Evolutionary conservation across 2,888 invertebrate genomes (phyloP).

Genomic region (Melinaea menophilus): DNA sequence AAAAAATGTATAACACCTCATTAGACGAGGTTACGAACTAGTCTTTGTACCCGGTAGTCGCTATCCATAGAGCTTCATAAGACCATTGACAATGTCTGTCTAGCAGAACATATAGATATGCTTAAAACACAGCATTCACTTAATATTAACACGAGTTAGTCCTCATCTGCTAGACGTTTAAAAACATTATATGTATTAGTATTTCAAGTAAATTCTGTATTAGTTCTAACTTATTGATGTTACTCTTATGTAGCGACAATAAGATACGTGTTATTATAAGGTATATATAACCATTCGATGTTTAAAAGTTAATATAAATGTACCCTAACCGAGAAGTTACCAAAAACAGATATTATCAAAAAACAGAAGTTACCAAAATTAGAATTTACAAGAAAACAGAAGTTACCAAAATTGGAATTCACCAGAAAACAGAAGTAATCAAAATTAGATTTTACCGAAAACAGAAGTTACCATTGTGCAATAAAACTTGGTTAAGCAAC

Average conservation of each 20-base stretch:
- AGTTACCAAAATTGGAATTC: no score
- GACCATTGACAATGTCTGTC: background rate
- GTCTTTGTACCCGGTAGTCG: constrained; percentile 43
- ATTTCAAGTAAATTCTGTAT: constrained; percentile 2
- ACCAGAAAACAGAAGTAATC: no score
- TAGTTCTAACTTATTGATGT: constrained; percentile 13
- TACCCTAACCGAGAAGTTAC: background rate
- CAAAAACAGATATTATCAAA: no score
- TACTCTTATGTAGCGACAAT: constrained; percentile 21
- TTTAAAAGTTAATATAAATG: background rate
- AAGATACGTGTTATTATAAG: constrained; percentile 8
- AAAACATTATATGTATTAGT: constrained; percentile 2
- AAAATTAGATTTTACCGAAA: no score
- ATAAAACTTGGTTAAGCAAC: no score
- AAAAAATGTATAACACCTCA: constrained; percentile 39
- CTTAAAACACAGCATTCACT: no score
- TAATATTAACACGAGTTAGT: no score
- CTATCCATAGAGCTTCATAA: constrained; percentile 20
- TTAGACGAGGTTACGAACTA: constrained; percentile 52
- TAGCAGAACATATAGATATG: constrained; percentile 5
- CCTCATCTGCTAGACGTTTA: no score
- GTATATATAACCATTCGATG: background rate
- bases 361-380: no score
- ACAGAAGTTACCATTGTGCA: no score
- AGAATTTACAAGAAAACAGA: no score